Evolutionary conservation across 2,888 invertebrate species (phyloP).

Genomic region (Lordiphosa andalusiaca): DNA sequence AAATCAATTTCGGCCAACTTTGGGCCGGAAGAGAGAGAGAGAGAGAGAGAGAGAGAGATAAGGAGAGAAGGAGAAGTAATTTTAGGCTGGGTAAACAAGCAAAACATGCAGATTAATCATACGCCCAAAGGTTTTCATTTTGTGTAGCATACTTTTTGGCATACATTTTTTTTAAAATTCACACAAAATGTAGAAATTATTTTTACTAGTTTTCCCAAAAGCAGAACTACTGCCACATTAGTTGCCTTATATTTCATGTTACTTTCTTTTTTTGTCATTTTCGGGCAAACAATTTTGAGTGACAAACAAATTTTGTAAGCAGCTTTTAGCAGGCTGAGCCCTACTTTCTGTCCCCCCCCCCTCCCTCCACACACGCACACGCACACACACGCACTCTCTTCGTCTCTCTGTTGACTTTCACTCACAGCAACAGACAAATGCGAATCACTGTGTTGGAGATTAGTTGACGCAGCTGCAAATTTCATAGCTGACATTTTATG

Average conservation of each 20-base stretch:
- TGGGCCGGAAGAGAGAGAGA: neutral
- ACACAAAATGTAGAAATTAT: no score
- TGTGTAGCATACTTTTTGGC: no score
- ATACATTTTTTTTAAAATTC: no score
- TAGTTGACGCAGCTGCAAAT: conserved; percentile 22
- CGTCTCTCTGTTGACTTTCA: conserved; percentile 11
- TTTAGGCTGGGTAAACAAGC: neutral
- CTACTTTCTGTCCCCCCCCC: conserved; percentile 15
- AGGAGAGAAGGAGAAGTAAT: neutral
- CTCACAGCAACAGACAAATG: conserved; percentile 2
- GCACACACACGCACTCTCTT: no score
- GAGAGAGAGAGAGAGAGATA: no score
- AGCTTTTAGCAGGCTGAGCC: conserved; percentile 30
- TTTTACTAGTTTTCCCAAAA: no score
- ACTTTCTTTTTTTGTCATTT: conserved; percentile 18
- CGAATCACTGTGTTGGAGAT: conserved; percentile 17
- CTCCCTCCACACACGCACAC: no score
- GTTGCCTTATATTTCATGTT: no score
- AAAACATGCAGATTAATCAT: neutral
- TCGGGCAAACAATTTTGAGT: conserved; percentile 39
- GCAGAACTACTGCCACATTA: no score
- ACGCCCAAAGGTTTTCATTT: no score
- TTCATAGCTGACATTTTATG: conserved; percentile 41
- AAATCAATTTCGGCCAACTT: conserved; percentile 45
- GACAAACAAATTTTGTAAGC: conserved; percentile 37